These are phyloP conservation scores for Nycticorax nycticorax DNA, from an alignment of 2,113 vertebrate genomes.

Conservation along the genomic window DNA sequence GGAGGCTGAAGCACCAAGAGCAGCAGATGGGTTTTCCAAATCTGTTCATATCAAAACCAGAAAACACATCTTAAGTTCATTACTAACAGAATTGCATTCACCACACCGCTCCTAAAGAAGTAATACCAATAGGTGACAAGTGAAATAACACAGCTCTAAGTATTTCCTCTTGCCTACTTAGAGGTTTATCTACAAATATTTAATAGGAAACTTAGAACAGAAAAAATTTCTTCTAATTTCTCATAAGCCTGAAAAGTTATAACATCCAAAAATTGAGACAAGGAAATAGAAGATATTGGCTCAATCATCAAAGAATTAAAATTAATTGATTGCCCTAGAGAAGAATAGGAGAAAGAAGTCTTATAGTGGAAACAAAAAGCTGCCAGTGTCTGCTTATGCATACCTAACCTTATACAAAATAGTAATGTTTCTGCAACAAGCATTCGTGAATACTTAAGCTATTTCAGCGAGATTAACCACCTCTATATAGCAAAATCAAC, in stretches of 20 bases:
- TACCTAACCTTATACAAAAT: not conserved
- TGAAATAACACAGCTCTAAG: not conserved
- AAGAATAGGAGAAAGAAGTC: not conserved
- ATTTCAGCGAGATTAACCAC: not conserved
- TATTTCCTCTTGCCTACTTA: not conserved
- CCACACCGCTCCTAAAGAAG: not conserved
- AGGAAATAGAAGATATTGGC: not conserved
- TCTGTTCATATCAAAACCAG: constrained; percentile 7
- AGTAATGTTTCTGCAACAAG: not conserved
- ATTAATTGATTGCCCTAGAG: not conserved
- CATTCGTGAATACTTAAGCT: not conserved
- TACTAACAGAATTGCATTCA: not conserved
- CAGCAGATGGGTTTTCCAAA: constrained; percentile 41
- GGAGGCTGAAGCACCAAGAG: not conserved
- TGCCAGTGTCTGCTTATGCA: not conserved
- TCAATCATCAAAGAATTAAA: not conserved
- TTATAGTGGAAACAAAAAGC: not conserved
- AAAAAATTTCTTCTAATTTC: not conserved
- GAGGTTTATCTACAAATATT: not conserved
- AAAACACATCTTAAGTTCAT: not conserved
- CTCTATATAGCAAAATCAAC: not conserved
- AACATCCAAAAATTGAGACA: not conserved
- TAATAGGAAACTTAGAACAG: not conserved
- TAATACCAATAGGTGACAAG: not conserved
- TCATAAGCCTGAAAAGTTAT: not conserved